phyloP scores from a whole-genome alignment of 1,140 invertebrate genomes.

The Anagrus nilaparvatae region DNA sequence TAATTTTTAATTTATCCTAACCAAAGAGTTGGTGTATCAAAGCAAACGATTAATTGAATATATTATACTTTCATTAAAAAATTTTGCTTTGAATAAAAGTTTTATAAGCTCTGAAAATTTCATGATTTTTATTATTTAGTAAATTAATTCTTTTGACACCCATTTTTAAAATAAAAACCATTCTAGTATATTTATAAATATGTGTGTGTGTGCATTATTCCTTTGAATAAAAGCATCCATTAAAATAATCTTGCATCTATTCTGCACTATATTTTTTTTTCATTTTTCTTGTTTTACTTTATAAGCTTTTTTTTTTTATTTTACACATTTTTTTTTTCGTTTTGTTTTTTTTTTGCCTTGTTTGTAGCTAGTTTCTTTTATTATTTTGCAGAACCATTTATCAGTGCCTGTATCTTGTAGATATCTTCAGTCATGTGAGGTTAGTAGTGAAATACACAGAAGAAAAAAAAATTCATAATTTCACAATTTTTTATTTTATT shows the following conservation, averaged over 20 bases:
- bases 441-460: no score
- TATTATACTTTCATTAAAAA: not conserved
- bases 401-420: conserved; percentile 76
- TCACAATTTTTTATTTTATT: no score
- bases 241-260: not conserved
- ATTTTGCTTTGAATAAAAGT: not conserved
- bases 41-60: no score
- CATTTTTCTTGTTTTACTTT: conserved; percentile 10
- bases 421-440: conserved; percentile 70
- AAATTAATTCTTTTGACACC: no score
- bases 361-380: conserved; percentile 49
- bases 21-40: no score
- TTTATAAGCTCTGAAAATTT: not conserved
- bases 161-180: no score
- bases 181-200: conserved; percentile 2
- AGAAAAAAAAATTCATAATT: no score
- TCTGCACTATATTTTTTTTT: no score
- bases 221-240: not conserved
- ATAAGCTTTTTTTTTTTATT: conserved; percentile 15
- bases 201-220: conserved; percentile 2
- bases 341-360: conserved; percentile 40
- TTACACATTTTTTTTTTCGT: not conserved
- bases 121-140: not conserved
- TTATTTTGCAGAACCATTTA: conserved; percentile 79
- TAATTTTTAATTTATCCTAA: no score